Evolutionary conservation across 53 echinoderm and acorn worm genomes (phyloP).

Genomic region (Hippasteria phrygiana): DNA sequence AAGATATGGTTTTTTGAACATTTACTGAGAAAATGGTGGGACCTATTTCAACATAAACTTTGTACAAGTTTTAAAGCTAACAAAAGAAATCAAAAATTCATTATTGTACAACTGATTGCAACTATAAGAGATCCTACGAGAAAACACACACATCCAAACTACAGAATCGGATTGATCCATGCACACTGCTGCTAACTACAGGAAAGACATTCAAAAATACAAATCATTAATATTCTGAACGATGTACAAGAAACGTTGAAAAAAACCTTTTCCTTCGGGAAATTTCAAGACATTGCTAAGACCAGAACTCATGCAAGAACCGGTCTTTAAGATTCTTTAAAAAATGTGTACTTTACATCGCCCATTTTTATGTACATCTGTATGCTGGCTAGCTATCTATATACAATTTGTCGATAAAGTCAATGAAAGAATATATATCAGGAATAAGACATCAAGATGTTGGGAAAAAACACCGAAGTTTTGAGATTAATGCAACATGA

Average conservation of each 20-base stretch:
- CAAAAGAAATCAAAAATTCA: conserved; percentile 7
- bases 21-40: conserved; percentile 29
- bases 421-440: conserved; percentile 20
- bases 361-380: conserved; percentile 42
- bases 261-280: conserved; percentile 18
- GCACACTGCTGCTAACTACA: conserved; percentile 46
- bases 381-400: conserved; percentile 43
- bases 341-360: conserved; percentile 50
- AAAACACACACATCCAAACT: conserved; percentile 62
- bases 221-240: conserved; percentile 33
- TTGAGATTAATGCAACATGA: conserved; percentile 38
- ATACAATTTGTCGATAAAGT: conserved; percentile 27
- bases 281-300: neutral
- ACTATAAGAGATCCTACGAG: conserved; percentile 27
- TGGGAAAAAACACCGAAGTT: neutral
- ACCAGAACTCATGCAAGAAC: conserved; percentile 32
- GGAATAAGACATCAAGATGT: conserved; percentile 9
- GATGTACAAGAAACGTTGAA: conserved; percentile 38
- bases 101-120: conserved; percentile 46
- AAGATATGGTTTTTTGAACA: neutral
- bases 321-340: neutral
- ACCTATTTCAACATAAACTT: conserved; percentile 16
- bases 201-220: conserved; percentile 61
- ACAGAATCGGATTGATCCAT: conserved; percentile 28
- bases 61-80: conserved; percentile 48